Evolutionary conservation across 1,140 invertebrate genomes (phyloP).

Genomic region (Bicyclus anynana): DNA sequence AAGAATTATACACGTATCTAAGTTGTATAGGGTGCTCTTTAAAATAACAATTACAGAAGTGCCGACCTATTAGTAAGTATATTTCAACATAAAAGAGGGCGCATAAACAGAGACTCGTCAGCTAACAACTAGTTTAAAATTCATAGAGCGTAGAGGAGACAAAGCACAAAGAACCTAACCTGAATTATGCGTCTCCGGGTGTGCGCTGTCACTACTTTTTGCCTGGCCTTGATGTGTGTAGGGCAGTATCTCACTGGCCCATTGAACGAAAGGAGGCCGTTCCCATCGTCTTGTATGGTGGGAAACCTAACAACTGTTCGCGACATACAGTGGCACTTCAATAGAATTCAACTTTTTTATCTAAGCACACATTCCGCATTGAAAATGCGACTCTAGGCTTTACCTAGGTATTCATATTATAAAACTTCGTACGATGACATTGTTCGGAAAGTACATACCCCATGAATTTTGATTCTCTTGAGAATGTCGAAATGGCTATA

Average conservation of each 20-base stretch:
- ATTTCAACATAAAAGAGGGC: not conserved
- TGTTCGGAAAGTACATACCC: too few relatives aligned
- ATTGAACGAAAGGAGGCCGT: conserved; percentile 52
- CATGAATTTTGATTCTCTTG: too few relatives aligned
- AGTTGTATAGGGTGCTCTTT: too few relatives aligned
- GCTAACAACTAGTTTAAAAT: conserved; percentile 20
- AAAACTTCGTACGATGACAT: too few relatives aligned
- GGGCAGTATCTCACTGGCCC: conserved; percentile 51
- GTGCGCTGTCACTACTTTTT: conserved; percentile 40
- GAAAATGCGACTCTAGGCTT: not conserved
- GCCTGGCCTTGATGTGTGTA: conserved; percentile 53
- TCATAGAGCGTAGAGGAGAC: conserved; percentile 18
- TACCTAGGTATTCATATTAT: not conserved
- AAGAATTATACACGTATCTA: too few relatives aligned
- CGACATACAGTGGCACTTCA: conserved; percentile 6
- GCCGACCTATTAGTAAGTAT: too few relatives aligned
- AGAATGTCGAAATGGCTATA: too few relatives aligned
- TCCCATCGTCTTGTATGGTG: conserved; percentile 49
- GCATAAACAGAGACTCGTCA: not conserved
- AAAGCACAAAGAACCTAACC: conserved; percentile 23
- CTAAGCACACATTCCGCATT: not conserved
- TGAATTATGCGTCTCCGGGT: conserved; percentile 34
- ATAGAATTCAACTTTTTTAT: conserved; percentile 6
- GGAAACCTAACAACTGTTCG: conserved; percentile 40
- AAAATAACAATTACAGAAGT: too few relatives aligned